Evolutionary conservation across 2,888 invertebrate genomes (phyloP).

Genomic region (Entomobrya multifasciata): DNA sequence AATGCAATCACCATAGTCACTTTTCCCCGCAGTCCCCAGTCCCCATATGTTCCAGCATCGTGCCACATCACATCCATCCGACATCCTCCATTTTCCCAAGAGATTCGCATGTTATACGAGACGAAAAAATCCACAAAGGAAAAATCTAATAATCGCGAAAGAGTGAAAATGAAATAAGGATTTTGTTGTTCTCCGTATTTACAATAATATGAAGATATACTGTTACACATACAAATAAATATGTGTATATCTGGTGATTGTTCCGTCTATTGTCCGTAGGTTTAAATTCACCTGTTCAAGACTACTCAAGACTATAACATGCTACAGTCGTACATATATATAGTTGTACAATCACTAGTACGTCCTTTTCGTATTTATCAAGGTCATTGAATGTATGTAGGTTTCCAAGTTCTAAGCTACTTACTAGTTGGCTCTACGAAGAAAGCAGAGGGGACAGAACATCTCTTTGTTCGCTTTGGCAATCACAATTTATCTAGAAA

Average conservation of each 20-base stretch:
- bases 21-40: too few species aligned
- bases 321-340: background rate
- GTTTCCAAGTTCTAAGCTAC: too few species aligned
- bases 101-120: background rate
- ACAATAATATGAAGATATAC: too few species aligned
- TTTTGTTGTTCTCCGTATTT: background rate
- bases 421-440: background rate
- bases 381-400: slow-evolving; percentile 1
- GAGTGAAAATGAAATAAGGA: background rate
- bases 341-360: too few species aligned
- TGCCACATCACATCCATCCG: too few species aligned
- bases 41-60: too few species aligned
- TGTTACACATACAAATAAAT: too few species aligned
- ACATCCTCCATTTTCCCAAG: background rate
- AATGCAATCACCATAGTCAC: background rate
- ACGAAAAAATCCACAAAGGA: slow-evolving; percentile 23
- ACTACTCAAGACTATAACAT: too few species aligned
- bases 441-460: background rate
- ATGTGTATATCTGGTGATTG: too few species aligned
- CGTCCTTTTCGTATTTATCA: too few species aligned
- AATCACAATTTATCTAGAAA: background rate
- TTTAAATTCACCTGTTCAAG: too few species aligned
- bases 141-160: slow-evolving; percentile 22
- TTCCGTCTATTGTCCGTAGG: too few species aligned
- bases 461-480: slow-evolving; percentile 21